Evolutionary conservation across 2,797 vertebrate species (phyloP), one percentile per base, ranked within the genome.

Genomic region (Lepilemur ruficaudatus): DNA sequence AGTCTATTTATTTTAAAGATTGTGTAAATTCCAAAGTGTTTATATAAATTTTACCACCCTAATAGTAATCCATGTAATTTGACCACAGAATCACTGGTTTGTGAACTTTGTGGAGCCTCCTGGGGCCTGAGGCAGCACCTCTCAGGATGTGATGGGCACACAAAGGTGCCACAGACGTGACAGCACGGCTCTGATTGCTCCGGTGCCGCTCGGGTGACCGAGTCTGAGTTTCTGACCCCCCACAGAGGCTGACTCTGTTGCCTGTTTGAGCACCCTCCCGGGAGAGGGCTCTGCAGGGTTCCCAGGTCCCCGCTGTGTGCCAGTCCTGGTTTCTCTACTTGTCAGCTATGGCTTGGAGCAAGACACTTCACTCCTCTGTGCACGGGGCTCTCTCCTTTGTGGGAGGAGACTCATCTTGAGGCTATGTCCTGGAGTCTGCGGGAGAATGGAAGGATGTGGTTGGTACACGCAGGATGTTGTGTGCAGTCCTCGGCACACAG

Each of bases 381-480:
- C 7, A 1, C 14, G 23, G 55, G 15, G 9, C n/a, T 0, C 3
- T 46, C 59, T 30, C 28, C 57, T n/a, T 18, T n/a, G 7, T 46
- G 32, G 3, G 5, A 41, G 32, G 65, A 35, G 38, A 48, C 59
- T 4, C 1, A 23, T 4, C 14, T 4, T 5, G 11, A 7, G 9
- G n/a, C 30, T 17, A 0, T 1, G 6, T 22, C 20, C 55, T 35
- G 5, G 38, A 20, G 28, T 46, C 3, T 9, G 28, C 2, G 23
- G 4, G 8, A 57, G 25, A 8, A 38, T 0, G 5, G 2, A 4
- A 1, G 17, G 25, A 67, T 30, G 15, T 72, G 41, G 46, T 0
- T 72, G 41, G 46, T 0, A 0, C 46, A 28, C 1, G 15, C 13
- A 5, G 20, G 10, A 43, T 0, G 28, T 17, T 7, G 2, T 7